Conservation (phyloP, 2,113 vertebrate species). For the Ahaetulla prasina region DNA sequence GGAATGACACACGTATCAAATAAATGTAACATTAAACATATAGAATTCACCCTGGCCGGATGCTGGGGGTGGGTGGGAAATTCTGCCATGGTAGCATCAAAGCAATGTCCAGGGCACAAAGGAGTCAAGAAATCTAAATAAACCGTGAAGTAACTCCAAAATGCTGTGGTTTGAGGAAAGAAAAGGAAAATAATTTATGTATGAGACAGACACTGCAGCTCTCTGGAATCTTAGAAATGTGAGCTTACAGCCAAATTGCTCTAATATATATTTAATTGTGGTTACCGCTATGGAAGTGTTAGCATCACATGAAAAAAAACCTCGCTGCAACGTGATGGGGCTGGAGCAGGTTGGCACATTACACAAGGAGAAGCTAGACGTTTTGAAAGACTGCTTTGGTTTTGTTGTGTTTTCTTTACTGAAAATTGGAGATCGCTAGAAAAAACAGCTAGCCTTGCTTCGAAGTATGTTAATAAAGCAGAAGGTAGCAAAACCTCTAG, state of each 20-base stretch:
- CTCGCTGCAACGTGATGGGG: constrained; percentile 11
- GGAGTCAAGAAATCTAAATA: neutral
- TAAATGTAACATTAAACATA: neutral
- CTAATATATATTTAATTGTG: neutral
- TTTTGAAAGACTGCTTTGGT: neutral
- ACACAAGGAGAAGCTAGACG: neutral
- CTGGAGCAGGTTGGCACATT: neutral
- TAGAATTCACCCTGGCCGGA: neutral
- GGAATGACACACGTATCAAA: neutral
- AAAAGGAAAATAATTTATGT: neutral
- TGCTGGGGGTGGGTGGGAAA: neutral
- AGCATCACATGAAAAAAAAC: rapidly evolving
- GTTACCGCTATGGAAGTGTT: neutral
- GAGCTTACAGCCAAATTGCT: neutral
- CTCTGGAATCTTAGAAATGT: neutral
- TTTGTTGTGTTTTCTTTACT: rapidly evolving
- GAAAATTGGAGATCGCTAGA: neutral
- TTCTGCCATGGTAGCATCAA: constrained; percentile 24
- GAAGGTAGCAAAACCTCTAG: rapidly evolving
- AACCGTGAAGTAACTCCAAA: neutral
- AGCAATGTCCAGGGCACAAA: neutral
- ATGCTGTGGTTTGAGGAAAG: neutral
- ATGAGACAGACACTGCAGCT: neutral
- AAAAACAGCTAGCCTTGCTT: neutral
- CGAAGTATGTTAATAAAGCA: neutral